Evolutionary conservation across 2,888 invertebrate species (phyloP).

Genomic region (Phrixothrix hirtus): DNA sequence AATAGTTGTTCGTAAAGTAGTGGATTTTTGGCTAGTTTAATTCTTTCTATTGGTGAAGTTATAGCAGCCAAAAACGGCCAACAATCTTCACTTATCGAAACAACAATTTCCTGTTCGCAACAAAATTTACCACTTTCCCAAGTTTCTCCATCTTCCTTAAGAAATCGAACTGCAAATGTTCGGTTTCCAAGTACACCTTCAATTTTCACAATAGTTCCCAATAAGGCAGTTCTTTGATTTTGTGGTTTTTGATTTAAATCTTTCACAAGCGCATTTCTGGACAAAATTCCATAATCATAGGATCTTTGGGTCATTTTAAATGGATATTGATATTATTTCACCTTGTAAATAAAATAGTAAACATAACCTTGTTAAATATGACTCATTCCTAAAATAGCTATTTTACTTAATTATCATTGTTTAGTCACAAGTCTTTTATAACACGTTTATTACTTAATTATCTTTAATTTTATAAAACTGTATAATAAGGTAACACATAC

Average conservation of each 20-base stretch:
- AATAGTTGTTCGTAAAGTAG: constrained; percentile 56
- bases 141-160: constrained; percentile 46
- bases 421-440: too few relatives aligned
- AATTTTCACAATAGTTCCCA: constrained; percentile 52
- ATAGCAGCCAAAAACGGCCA: constrained; percentile 61
- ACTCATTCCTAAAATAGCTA: neutral
- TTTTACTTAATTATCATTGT: neutral
- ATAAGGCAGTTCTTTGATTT: constrained; percentile 45
- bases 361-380: constrained; percentile 21
- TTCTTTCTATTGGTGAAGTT: constrained; percentile 57
- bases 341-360: constrained; percentile 5
- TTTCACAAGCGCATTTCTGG: constrained; percentile 30
- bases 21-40: constrained; percentile 56
- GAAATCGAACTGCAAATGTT: constrained; percentile 45
- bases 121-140: constrained; percentile 51
- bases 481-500: too few relatives aligned
- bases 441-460: neutral
- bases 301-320: constrained; percentile 16
- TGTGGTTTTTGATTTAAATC: constrained; percentile 23
- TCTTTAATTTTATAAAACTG: too few relatives aligned
- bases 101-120: constrained; percentile 43
- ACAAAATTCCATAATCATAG: constrained; percentile 32
- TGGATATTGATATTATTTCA: neutral
- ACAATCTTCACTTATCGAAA: constrained; percentile 50
- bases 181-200: constrained; percentile 40